These are phyloP conservation scores for Crambe crambe DNA, from an alignment of 37 sponge, comb jelly and placozoan species.

Conservation along the genomic window DNA sequence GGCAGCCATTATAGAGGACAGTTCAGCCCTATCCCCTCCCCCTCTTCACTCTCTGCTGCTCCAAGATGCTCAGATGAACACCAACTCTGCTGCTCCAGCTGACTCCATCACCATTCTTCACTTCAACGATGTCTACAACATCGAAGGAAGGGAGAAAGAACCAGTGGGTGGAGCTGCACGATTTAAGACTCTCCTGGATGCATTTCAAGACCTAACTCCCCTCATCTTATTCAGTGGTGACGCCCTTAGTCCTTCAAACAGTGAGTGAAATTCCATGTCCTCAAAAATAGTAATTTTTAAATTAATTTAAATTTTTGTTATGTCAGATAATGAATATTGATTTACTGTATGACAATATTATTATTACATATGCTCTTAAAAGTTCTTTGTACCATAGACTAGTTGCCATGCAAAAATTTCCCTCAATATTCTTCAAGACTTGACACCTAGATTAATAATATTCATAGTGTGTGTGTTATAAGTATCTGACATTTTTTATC, in stretches of 20 bases:
- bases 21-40: too few relatives aligned
- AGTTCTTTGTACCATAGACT: neutral
- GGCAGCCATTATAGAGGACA: neutral
- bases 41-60: too few relatives aligned
- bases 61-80: too few relatives aligned
- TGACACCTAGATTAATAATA: too few relatives aligned
- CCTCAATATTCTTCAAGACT: too few relatives aligned
- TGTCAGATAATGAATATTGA: too few relatives aligned
- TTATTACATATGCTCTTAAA: neutral
- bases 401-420: too few relatives aligned
- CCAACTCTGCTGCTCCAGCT: neutral
- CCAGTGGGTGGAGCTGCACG: constrained; percentile 84
- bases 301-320: neutral
- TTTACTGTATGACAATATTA: neutral
- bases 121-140: constrained; percentile 89
- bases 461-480: too few relatives aligned
- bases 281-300: neutral
- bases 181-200: constrained; percentile 58
- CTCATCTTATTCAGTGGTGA: constrained; percentile 84
- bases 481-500: too few relatives aligned
- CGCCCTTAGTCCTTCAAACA: constrained; percentile 73
- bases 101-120: constrained; percentile 65
- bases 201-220: constrained; percentile 38
- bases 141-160: constrained; percentile 72
- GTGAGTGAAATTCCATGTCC: constrained; percentile 40